A percentile compares a stretch with the other conserved stretches of the same genome.
Conservation (phyloP, 2,113 vertebrate species). For the Euleptes europaea region DNA sequence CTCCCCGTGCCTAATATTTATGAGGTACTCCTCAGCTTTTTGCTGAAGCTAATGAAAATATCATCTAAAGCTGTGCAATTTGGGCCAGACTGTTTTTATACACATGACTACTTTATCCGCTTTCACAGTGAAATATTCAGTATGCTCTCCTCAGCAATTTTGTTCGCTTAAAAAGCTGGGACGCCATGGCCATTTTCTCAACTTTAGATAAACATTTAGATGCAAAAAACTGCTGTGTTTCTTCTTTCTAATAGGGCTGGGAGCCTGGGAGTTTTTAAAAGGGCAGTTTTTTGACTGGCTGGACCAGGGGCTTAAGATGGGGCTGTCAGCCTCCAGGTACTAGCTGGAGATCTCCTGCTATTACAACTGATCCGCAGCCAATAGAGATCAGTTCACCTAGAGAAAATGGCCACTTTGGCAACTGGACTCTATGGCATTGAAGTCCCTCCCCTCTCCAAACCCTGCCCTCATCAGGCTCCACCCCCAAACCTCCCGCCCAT, state of each 20-base stretch:
- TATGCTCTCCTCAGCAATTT: conserved; percentile 33
- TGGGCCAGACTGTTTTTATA: conserved; percentile 33
- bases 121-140: conserved; percentile 42
- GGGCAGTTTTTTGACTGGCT: not conserved
- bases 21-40: conserved; percentile 38
- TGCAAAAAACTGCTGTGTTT: conserved; percentile 29
- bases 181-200: not conserved
- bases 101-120: not conserved
- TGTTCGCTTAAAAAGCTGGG: conserved; percentile 31
- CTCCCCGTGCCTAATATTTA: conserved; percentile 50
- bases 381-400: too few species aligned
- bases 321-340: too few species aligned
- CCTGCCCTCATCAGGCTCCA: too few species aligned
- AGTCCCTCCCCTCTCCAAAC: too few species aligned
- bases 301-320: not conserved
- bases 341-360: too few species aligned
- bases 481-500: too few species aligned
- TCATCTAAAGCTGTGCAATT: conserved; percentile 29
- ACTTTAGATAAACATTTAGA: conserved; percentile 9
- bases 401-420: too few species aligned
- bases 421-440: too few species aligned
- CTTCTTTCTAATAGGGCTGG: not conserved
- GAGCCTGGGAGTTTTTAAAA: not conserved
- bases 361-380: too few species aligned
- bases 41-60: conserved; percentile 58